Evolutionary conservation across 2,888 invertebrate species (phyloP), one percentile per base, ranked within the genome.

Genomic region (Calameuta idolon): DNA sequence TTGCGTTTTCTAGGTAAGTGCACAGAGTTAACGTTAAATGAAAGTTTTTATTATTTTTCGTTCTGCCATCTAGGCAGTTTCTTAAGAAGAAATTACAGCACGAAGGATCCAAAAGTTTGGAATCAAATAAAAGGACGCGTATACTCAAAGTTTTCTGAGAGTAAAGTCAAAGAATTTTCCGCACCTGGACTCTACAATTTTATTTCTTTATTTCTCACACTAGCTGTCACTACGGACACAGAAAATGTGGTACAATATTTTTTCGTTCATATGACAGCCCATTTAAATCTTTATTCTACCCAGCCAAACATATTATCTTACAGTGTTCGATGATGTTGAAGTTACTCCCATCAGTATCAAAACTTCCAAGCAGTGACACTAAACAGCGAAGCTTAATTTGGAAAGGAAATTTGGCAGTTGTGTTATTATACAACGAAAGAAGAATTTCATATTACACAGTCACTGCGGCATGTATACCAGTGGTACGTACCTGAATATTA

Each of bases 181-280:
- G 93, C 94, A 84, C 91, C 90, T 35, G 94, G 94, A 1, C 90
- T 94, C 55, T 93, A 93, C 83, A 93, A 94, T 89, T 92, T 94
- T 73, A 90, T 93, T 23, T 91, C 91, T 9, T 83, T 93, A 74
- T 92, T 92, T 81, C 82, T 93, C 15, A 92, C 92, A 12, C 88
- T 93, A 77, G 92, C 92, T 4, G 81, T 92, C 15, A 89, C 92
- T 40, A 90, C 92, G 4, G 92, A 93, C 83, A 85, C 91, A 34
- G 81, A 82, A 4, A 92, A 92, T 83, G 91, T 92, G 79, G 92
- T 92, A 86, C 9, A 55, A 9, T 23, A 23, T 55, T 55, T 55
- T 23, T 55, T 55, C 23, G 0, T 55, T 55, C 23, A 9, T 55
- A 5, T 23, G 23, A 9, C n/a, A 73, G 23, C 23, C 3, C 12